Evolutionary conservation across 2,113 vertebrate genomes (phyloP).

Genomic region (Thryonomys swinderianus): DNA sequence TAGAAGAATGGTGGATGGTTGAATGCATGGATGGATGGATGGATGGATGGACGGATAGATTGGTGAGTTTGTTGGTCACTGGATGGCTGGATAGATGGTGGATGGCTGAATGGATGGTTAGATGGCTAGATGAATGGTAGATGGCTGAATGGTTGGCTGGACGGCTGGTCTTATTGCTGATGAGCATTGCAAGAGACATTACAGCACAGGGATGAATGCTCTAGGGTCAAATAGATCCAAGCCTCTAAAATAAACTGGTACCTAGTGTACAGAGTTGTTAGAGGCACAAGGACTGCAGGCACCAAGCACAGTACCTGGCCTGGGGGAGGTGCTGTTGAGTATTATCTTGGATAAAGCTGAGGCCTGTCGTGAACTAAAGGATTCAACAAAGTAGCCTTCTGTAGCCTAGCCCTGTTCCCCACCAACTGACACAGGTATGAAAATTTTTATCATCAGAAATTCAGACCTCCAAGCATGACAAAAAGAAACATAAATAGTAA

Average conservation of each 20-base stretch:
- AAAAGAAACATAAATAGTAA: background rate
- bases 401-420: background rate
- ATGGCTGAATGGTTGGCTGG: accelerated
- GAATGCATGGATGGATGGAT: background rate
- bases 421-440: background rate
- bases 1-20: background rate
- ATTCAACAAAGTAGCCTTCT: background rate
- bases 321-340: background rate
- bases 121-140: accelerated
- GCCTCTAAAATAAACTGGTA: background rate
- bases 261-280: background rate
- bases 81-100: background rate
- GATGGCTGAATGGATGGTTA: no score
- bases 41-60: no score
- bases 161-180: background rate
- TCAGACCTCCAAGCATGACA: background rate
- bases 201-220: background rate
- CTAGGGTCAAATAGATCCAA: background rate
- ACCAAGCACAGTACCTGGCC: background rate
- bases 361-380: background rate
- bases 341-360: background rate
- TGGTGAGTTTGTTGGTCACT: no score
- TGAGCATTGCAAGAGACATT: background rate
- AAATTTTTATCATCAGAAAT: background rate
- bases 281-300: background rate